Percentiles rank a stretch among this genome's conserved stretches.
Conservation (phyloP, 2,888 invertebrate genomes). For the Ophion slaviceki region DNA sequence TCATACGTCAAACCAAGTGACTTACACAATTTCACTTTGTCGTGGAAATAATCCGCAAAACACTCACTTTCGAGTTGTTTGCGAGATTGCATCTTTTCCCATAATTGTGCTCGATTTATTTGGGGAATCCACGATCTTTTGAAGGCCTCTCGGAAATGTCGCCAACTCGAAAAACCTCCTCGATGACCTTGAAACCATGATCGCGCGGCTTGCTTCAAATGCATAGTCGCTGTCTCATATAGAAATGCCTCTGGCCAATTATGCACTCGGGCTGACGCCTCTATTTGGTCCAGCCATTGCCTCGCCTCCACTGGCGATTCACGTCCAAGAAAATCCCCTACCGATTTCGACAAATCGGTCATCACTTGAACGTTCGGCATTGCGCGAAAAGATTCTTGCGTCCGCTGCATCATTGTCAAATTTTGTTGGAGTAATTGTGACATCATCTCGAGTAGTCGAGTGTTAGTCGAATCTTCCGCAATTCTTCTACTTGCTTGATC, state of each 20-base stretch:
- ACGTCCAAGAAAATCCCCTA: conserved; percentile 57
- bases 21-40: conserved; percentile 61
- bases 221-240: conserved; percentile 54
- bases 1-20: conserved; percentile 53
- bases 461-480: no score
- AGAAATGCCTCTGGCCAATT: conserved; percentile 58
- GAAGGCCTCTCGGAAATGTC: conserved; percentile 48
- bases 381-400: neutral
- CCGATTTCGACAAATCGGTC: conserved; percentile 62
- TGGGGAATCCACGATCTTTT: conserved; percentile 45
- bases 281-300: conserved; percentile 62
- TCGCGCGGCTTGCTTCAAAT: conserved; percentile 52
- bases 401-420: conserved; percentile 16
- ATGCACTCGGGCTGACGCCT: conserved; percentile 53
- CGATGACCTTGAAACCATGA: conserved; percentile 42
- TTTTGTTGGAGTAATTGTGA: conserved; percentile 42
- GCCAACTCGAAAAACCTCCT: conserved; percentile 51
- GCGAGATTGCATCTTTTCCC: conserved; percentile 58
- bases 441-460: conserved; percentile 31
- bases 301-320: conserved; percentile 55
- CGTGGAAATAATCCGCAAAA: conserved; percentile 59
- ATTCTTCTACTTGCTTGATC: no score
- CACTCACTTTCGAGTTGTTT: conserved; percentile 49
- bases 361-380: conserved; percentile 58
- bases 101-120: conserved; percentile 54